Percentiles rank a stretch among this genome's conserved stretches.
These are phyloP conservation scores for Trididemnum clinides DNA, from an alignment of 23 tunicate species.

Conservation along the genomic window DNA sequence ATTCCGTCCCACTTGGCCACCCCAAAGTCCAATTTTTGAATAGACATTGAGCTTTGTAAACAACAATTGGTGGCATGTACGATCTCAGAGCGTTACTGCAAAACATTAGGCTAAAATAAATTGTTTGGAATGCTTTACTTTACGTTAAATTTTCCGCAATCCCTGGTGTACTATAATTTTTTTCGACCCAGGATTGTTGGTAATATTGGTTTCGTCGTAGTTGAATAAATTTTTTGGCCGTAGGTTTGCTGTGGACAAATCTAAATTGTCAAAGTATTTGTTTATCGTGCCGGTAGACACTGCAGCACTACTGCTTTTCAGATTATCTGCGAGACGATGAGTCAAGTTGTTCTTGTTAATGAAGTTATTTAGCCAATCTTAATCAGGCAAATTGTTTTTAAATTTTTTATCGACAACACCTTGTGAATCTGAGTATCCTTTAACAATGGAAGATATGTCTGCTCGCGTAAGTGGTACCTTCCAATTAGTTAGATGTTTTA, in stretches of 20 bases:
- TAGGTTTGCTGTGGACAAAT: neutral
- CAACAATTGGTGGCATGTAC: neutral
- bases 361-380: neutral
- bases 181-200: neutral
- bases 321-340: neutral
- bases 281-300: neutral
- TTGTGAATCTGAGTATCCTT: neutral
- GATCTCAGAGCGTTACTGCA: neutral
- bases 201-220: neutral
- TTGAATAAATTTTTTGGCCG: neutral
- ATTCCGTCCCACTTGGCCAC: neutral
- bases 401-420: neutral
- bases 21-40: neutral
- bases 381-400: neutral
- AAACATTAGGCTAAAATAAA: neutral
- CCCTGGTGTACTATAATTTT: neutral
- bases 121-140: neutral
- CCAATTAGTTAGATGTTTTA: neutral
- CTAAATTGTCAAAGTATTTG: neutral
- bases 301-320: neutral
- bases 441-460: neutral
- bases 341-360: neutral
- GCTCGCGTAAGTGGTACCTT: neutral
- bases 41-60: neutral
- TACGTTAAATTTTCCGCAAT: neutral